These are phyloP conservation scores for Globia sparganii DNA, from an alignment of 2,888 invertebrate species.

Conservation along the genomic window DNA sequence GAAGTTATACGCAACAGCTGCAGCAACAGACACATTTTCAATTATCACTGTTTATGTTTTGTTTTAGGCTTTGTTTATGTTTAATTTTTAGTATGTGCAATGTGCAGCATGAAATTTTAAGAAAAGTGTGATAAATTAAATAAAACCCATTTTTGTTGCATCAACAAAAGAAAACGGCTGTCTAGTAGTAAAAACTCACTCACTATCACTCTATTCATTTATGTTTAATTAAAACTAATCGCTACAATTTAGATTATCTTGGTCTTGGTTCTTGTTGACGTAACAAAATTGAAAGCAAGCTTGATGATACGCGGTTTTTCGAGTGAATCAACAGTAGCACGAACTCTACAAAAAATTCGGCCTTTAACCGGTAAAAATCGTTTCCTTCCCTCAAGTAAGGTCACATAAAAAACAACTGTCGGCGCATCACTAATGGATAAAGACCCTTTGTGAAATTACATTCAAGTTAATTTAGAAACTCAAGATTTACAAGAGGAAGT, in stretches of 20 bases:
- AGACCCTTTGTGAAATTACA: constrained; percentile 35
- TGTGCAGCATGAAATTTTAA: constrained; percentile 5
- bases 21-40: constrained; percentile 71
- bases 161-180: constrained; percentile 2
- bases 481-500: constrained; percentile 30
- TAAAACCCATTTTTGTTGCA: constrained; percentile 6
- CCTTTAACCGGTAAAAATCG: constrained; percentile 71
- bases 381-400: constrained; percentile 76
- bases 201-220: constrained; percentile 18
- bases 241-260: constrained; percentile 51
- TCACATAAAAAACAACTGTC: constrained; percentile 38
- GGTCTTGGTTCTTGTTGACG: constrained; percentile 21
- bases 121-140: constrained; percentile 9
- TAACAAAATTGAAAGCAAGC: constrained; percentile 46
- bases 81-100: constrained; percentile 67
- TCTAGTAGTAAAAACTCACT: not conserved
- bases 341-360: constrained; percentile 65
- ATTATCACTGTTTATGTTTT: constrained; percentile 80
- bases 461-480: constrained; percentile 21
- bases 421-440: constrained; percentile 46
- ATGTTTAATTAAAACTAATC: constrained; percentile 35
- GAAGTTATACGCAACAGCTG: constrained; percentile 78
- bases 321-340: constrained; percentile 31
- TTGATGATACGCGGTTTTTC: constrained; percentile 41
- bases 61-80: constrained; percentile 77